phyloP scores from a whole-genome alignment of 1,140 invertebrate species.

The Drosophila novamexicana region DNA sequence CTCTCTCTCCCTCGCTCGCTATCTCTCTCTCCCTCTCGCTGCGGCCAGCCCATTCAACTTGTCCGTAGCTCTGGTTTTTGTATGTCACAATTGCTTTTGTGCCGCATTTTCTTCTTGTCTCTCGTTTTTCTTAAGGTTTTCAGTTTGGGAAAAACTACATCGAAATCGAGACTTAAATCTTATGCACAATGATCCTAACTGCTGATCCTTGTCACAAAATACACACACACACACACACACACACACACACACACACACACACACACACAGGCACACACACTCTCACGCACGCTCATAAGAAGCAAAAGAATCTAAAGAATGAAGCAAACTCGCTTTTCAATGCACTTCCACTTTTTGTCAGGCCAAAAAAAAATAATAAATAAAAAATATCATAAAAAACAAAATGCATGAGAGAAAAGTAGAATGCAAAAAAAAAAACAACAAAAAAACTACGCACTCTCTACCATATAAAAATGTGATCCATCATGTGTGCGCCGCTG shows the following conservation, averaged over 20 bases:
- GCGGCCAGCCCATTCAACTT: constrained; percentile 19
- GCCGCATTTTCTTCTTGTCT: constrained; percentile 7
- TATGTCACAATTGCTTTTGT: constrained; percentile 32
- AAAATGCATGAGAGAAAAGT: constrained; percentile 8
- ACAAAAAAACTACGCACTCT: constrained; percentile 24
- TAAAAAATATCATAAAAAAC: constrained; percentile 12
- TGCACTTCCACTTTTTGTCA: constrained; percentile 74
- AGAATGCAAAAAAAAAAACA: constrained; percentile 11
- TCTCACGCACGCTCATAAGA: neutral
- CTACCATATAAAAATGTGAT: constrained; percentile 46
- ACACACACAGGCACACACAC: constrained; percentile 4
- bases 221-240: constrained; percentile 9
- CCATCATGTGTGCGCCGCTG: constrained; percentile 58
- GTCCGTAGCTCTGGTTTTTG: constrained; percentile 14
- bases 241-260: constrained; percentile 7
- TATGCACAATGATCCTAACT: constrained; percentile 43
- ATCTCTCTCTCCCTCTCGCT: neutral
- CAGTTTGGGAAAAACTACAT: constrained; percentile 57
- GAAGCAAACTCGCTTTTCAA: constrained; percentile 63
- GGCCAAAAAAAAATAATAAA: constrained; percentile 27
- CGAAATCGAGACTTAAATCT: constrained; percentile 73
- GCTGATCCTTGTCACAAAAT: constrained; percentile 63
- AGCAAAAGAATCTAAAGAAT: neutral
- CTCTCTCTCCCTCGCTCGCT: neutral
- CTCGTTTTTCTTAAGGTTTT: constrained; percentile 21